These are phyloP conservation scores for Phalera bucephala DNA, from an alignment of 2,888 invertebrate genomes.

Conservation along the genomic window DNA sequence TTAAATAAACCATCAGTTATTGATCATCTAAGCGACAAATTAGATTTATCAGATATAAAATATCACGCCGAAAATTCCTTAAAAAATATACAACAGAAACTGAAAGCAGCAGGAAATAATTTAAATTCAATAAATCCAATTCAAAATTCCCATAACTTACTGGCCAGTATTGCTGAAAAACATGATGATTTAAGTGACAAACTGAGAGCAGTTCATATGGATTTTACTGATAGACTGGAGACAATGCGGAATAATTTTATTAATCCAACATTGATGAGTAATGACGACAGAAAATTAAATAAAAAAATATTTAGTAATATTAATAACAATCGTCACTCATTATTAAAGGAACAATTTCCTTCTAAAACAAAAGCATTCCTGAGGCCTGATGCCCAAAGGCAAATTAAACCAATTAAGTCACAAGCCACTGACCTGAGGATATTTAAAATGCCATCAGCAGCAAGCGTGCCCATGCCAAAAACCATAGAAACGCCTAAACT, in stretches of 20 bases:
- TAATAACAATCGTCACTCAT: slow-evolving; percentile 9
- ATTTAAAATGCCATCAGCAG: slow-evolving; percentile 37
- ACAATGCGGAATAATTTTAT: slow-evolving; percentile 48
- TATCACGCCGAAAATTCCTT: slow-evolving; percentile 47
- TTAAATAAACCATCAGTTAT: slow-evolving; percentile 28
- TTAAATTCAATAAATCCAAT: slow-evolving; percentile 26
- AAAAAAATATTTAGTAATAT: slow-evolving; percentile 5
- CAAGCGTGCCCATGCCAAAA: slow-evolving; percentile 38
- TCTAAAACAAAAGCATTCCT: slow-evolving; percentile 8
- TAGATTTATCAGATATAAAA: slow-evolving; percentile 36
- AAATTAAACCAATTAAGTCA: slow-evolving; percentile 4
- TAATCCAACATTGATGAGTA: slow-evolving; percentile 30
- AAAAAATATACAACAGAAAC: slow-evolving; percentile 43
- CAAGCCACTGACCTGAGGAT: slow-evolving; percentile 6
- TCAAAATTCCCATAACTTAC: slow-evolving; percentile 43
- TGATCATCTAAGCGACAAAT: slow-evolving; percentile 24
- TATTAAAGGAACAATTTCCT: slow-evolving; percentile 2
- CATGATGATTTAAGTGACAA: slow-evolving; percentile 59
- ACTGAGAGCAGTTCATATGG: slow-evolving; percentile 54
- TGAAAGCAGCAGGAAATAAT: slow-evolving; percentile 30
- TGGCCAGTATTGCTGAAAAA: slow-evolving; percentile 44
- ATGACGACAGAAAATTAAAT: slow-evolving; percentile 4
- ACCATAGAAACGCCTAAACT: slow-evolving; percentile 36
- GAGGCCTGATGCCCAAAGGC: slow-evolving; percentile 5
- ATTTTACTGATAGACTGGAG: slow-evolving; percentile 58